Evolutionary conservation across 2,797 vertebrate species (phyloP).

Genomic region (Crocidura indochinensis): DNA sequence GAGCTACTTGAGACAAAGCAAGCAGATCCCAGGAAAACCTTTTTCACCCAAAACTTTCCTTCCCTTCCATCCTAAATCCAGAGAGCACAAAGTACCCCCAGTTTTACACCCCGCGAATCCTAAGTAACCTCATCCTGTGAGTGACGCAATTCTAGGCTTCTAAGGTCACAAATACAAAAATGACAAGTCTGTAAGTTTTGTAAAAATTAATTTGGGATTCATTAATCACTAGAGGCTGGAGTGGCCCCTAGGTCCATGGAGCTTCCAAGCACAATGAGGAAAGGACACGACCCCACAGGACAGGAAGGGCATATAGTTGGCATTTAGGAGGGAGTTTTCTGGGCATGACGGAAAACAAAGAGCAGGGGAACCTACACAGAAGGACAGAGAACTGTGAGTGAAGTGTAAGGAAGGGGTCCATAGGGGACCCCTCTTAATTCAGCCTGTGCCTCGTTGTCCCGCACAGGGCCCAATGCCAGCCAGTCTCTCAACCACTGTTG

Average conservation of each 20-base stretch:
- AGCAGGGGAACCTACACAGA: conserved; percentile 71
- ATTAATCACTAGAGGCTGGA: conserved; percentile 73
- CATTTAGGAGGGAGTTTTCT: conserved; percentile 67
- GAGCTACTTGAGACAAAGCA: conserved; percentile 56
- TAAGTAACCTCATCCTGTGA: conserved; percentile 49
- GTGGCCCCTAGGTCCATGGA: conserved; percentile 67
- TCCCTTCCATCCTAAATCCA: conserved; percentile 62
- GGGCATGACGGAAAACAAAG: conserved; percentile 74
- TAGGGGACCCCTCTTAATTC: conserved; percentile 63
- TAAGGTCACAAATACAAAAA: conserved; percentile 79
- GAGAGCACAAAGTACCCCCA: conserved; percentile 45
- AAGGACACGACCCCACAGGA: conserved; percentile 67
- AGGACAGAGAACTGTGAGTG: background rate
- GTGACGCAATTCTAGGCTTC: conserved; percentile 62
- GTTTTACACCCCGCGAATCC: conserved; percentile 48
- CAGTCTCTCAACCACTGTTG: conserved; percentile 72
- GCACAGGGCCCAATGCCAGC: conserved; percentile 63
- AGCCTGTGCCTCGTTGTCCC: conserved; percentile 68
- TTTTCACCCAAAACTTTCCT: conserved; percentile 65
- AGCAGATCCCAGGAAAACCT: conserved; percentile 64
- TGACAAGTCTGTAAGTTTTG: conserved; percentile 57
- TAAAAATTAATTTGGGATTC: conserved; percentile 68
- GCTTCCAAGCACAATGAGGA: conserved; percentile 71
- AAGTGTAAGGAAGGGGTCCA: conserved; percentile 32
- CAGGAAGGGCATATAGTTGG: conserved; percentile 47